Evolutionary conservation across 2,797 vertebrate species (phyloP).

Genomic region (Eulemur rubriventer): DNA sequence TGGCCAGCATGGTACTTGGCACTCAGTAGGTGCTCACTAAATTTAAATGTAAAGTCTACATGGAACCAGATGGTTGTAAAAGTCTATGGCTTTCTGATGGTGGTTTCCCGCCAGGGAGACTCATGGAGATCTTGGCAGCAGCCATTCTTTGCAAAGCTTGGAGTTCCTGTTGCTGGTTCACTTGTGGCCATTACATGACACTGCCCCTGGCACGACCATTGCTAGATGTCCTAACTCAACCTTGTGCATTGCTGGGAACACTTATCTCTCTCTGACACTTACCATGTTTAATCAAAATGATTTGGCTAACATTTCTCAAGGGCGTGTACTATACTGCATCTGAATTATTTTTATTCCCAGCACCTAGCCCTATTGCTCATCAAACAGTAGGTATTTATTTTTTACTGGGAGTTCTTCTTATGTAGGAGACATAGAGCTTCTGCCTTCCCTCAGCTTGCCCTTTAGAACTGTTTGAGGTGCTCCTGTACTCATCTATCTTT

Average conservation of each 20-base stretch:
- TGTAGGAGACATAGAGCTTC: not conserved
- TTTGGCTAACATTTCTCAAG: slow-evolving; percentile 2
- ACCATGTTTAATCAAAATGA: not conserved
- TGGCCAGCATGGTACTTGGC: not conserved
- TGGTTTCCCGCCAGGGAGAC: not conserved
- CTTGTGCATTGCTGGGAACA: not conserved
- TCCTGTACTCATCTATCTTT: not conserved
- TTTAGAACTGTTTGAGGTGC: not conserved
- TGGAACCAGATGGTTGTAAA: slow-evolving; percentile 33
- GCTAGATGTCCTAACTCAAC: not conserved
- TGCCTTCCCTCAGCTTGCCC: not conserved
- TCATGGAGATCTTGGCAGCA: not conserved
- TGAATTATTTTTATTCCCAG: slow-evolving; percentile 14
- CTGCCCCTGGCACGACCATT: not conserved
- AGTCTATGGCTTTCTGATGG: slow-evolving; percentile 10
- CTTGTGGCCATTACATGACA: not conserved
- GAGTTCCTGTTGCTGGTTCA: not conserved
- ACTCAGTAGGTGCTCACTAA: slow-evolving; percentile 6
- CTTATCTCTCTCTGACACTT: not conserved
- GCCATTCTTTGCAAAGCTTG: not conserved
- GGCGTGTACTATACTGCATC: not conserved
- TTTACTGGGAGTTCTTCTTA: not conserved
- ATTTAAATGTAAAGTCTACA: slow-evolving; percentile 39
- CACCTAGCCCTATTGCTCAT: not conserved
- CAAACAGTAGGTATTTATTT: not conserved